Evolutionary conservation across 2,113 vertebrate genomes (phyloP).

Genomic region (Ameiurus melas): DNA sequence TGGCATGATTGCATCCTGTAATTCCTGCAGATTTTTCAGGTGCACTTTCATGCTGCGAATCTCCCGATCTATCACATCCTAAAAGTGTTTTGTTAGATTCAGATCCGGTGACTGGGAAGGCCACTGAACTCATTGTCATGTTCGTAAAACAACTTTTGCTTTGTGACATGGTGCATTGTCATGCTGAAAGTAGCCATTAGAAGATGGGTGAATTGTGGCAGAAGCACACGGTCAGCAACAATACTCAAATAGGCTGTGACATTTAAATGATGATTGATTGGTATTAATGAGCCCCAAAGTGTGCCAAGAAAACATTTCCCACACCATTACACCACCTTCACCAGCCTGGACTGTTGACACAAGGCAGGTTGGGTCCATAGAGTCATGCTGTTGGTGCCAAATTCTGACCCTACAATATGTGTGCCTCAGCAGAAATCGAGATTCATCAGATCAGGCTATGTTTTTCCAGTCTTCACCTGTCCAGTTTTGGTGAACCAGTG

Average conservation of each 20-base stretch:
- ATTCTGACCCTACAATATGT: neutral
- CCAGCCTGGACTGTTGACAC: neutral
- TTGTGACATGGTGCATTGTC: neutral
- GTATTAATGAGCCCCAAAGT: neutral
- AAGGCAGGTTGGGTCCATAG: too few species aligned
- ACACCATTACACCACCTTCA: neutral
- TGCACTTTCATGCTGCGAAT: neutral
- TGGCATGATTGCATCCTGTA: neutral
- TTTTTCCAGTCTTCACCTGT: neutral
- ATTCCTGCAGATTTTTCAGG: neutral
- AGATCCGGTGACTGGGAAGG: neutral
- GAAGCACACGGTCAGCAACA: neutral
- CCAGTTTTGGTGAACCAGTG: neutral
- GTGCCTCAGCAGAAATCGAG: too few species aligned
- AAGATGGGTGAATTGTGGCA: neutral
- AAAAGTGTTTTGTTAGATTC: neutral
- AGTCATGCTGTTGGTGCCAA: neutral
- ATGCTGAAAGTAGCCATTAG: neutral
- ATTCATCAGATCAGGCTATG: too few species aligned
- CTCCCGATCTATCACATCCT: neutral
- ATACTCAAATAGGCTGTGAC: neutral
- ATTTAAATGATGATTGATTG: neutral
- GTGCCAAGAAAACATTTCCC: neutral
- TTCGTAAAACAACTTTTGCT: neutral
- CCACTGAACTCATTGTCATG: neutral